Evolutionary conservation across 2,797 vertebrate species (phyloP), one percentile per base, ranked within the genome.

Genomic region (Melanotaenia trifasciata): DNA sequence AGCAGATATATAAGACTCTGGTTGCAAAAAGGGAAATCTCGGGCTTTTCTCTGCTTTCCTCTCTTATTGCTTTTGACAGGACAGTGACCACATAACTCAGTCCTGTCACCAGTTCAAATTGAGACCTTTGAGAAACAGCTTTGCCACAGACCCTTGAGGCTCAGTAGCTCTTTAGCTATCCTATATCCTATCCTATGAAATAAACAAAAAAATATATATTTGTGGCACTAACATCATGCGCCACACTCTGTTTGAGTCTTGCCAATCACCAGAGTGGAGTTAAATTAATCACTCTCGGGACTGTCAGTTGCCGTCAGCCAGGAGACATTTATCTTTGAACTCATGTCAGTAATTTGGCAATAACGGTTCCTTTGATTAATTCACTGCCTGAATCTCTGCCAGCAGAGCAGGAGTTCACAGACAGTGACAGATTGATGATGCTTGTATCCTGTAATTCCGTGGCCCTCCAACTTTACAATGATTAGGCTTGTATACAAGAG

Each of bases 351-450:
- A 90, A 92, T 94, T 93, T 93, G 89, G 91, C 91, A 90, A 92
- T 87, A 91, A 88, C 64, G 60, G 71, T 87, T 84, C 78, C 87
- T 93, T 90, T 95, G 91, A 94, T 94, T 93, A 92, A 94, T 94
- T 91, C 78, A 82, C 87, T 88, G 87, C 81, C 84, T 88, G 87
- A 84, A 83, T 85, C 65, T 82, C 67, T 79, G 89, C 89, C 92
- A 91, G 81, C 76, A 84, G 88, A 89, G 82, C 81, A 82, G 74
- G 78, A 79, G 86, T 91, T 92, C 91, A 90, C 79, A 87, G 87
- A 86, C 84, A 81, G 79, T 84, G 88, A 90, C 89, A 88, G 90
- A 94, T 90, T 91, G 86, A 93, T 88, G 86, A 84, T 67, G 62
- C 81, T 87, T 79, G 73, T 74, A 76, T 90, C 78, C 89, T 87